phyloP scores from a whole-genome alignment of 2,888 invertebrate species.

The Drosophila percnosoma region DNA sequence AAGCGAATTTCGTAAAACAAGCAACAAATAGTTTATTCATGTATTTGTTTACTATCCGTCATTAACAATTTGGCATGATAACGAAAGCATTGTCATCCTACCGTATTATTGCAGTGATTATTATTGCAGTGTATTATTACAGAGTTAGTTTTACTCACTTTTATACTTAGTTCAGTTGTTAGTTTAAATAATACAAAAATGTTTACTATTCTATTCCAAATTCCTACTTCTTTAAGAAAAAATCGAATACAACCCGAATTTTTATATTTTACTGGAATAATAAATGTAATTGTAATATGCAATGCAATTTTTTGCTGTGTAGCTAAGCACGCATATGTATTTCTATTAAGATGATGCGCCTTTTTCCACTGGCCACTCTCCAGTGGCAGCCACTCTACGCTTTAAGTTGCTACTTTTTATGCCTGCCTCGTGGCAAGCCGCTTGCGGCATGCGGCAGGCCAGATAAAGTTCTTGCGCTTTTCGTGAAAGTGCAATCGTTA shows the following conservation, averaged over 20 bases:
- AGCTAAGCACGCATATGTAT: conserved; percentile 60
- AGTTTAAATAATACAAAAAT: not conserved
- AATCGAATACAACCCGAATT: too few relatives aligned
- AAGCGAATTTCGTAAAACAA: not conserved
- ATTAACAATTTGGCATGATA: not conserved
- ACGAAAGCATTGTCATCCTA: too few relatives aligned
- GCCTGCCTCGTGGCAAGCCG: conserved; percentile 57
- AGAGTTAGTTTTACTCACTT: not conserved
- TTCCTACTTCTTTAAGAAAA: not conserved
- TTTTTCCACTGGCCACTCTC: conserved; percentile 29
- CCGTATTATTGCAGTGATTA: not conserved
- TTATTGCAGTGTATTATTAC: not conserved
- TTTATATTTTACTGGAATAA: not conserved
- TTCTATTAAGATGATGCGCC: conserved; percentile 76
- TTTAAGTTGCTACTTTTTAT: conserved; percentile 64
- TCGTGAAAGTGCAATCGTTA: conserved; percentile 78
- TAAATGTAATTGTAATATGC: not conserved
- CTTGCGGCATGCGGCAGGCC: conserved; percentile 57
- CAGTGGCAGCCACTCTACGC: conserved; percentile 29
- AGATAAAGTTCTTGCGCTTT: conserved; percentile 79
- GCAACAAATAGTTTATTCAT: not conserved
- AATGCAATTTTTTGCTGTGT: not conserved
- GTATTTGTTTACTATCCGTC: not conserved
- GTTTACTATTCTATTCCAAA: not conserved
- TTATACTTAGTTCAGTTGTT: not conserved